Conservation (phyloP, 2,888 invertebrate species). For the Stegophylla sp. region DNA sequence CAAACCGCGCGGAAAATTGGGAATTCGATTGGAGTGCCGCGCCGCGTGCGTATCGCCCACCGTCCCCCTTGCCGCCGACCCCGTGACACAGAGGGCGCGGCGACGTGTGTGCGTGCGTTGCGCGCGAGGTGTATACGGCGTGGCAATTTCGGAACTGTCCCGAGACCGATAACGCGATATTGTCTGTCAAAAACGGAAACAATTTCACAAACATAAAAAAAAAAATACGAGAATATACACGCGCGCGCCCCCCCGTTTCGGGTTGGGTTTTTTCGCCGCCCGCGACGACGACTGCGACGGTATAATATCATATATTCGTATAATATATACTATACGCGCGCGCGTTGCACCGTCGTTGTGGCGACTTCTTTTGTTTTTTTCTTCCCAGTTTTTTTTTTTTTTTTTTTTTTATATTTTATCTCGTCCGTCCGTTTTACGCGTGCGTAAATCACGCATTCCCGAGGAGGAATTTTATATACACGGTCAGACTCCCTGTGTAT, state of each 20-base stretch:
- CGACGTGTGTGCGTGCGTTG: neutral
- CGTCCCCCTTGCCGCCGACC: too few species aligned
- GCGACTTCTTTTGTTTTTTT: neutral
- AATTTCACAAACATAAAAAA: conserved; percentile 37
- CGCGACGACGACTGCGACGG: too few species aligned
- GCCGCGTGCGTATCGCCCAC: neutral
- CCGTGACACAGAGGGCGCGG: neutral
- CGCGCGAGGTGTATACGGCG: neutral
- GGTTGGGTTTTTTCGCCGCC: neutral
- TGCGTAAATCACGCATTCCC: conserved; percentile 1
- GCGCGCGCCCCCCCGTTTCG: too few species aligned
- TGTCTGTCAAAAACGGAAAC: conserved; percentile 58
- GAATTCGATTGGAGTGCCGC: conserved; percentile 60
- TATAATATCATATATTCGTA: neutral
- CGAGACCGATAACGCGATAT: conserved; percentile 59
- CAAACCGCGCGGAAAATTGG: conserved; percentile 61
- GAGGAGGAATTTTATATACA: conserved; percentile 11
- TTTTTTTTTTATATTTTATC: too few species aligned
- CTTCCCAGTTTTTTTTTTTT: too few species aligned
- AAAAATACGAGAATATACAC: conserved; percentile 4
- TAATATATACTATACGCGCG: neutral
- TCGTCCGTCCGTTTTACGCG: neutral
- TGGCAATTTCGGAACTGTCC: conserved; percentile 55
- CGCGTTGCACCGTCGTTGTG: neutral
- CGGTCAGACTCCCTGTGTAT: neutral